Evolutionary conservation across 2,113 vertebrate species (phyloP).

Genomic region (Orycteropus afer): DNA sequence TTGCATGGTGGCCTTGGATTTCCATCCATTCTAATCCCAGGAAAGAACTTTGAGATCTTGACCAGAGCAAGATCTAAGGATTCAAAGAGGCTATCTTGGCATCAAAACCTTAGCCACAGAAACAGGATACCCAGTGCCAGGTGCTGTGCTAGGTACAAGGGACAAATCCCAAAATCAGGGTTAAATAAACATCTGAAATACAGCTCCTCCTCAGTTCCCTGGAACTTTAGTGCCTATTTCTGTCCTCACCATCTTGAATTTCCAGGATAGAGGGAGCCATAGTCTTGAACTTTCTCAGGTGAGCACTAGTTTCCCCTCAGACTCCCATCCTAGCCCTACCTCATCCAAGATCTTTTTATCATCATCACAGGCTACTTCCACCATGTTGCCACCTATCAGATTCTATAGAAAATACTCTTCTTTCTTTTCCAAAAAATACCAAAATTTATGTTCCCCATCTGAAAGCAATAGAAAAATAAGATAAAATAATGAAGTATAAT

Average conservation of each 20-base stretch:
- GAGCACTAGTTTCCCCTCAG: neutral
- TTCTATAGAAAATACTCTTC: neutral
- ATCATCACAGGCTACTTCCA: neutral
- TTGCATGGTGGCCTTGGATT: neutral
- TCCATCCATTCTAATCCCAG: neutral
- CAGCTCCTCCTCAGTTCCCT: neutral
- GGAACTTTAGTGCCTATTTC: rapidly evolving
- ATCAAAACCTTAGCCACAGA: neutral
- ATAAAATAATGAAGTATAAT: neutral
- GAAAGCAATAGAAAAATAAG: neutral
- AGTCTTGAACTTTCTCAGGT: neutral
- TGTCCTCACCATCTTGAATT: rapidly evolving
- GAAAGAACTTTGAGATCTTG: neutral
- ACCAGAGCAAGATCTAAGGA: neutral
- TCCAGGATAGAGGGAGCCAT: neutral
- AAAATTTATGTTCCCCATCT: neutral
- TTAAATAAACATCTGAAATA: too few relatives aligned
- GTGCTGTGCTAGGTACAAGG: neutral
- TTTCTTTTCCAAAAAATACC: neutral
- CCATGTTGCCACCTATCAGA: too few relatives aligned
- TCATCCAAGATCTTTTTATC: neutral
- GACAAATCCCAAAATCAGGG: neutral
- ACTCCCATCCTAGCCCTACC: rapidly evolving
- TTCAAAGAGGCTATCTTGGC: neutral
- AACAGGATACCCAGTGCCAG: too few relatives aligned